Percentiles rank a stretch among this genome's conserved stretches.
Conservation (phyloP, 2,888 invertebrate species). For the Xestoiulus laeticollis region DNA sequence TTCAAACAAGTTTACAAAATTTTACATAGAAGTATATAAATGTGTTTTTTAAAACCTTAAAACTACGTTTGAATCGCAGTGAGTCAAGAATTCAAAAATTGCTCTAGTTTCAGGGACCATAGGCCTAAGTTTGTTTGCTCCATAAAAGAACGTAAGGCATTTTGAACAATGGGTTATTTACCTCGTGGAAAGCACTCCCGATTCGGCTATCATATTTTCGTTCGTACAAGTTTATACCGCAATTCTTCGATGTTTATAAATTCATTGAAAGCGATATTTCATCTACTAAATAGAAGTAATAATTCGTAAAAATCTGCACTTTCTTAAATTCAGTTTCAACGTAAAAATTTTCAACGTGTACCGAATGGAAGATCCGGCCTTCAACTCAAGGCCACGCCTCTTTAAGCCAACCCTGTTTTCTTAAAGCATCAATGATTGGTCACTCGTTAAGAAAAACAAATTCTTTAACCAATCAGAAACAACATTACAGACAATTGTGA, state of each 20-base stretch:
- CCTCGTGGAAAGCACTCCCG: constrained; percentile 50
- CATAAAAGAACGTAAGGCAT: neutral
- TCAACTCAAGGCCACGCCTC: neutral
- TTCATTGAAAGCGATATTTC: neutral
- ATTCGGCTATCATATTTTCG: constrained; percentile 48
- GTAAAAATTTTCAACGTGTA: constrained; percentile 11
- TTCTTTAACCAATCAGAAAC: neutral
- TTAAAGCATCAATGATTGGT: neutral
- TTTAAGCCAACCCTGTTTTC: neutral
- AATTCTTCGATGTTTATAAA: neutral
- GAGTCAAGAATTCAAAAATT: neutral
- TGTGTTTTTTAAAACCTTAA: neutral
- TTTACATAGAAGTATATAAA: too few species aligned
- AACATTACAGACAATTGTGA: neutral
- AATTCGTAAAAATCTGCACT: neutral
- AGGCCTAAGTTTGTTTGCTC: neutral
- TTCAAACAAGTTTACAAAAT: too few species aligned
- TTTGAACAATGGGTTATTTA: constrained; percentile 40
- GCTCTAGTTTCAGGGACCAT: neutral
- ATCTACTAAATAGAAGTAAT: neutral
- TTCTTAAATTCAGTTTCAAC: neutral
- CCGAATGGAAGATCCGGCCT: neutral
- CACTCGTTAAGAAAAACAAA: neutral
- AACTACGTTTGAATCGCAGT: neutral
- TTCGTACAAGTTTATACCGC: neutral